Evolutionary conservation across 2,113 vertebrate genomes (phyloP).

Genomic region (Dissostichus mawsoni): DNA sequence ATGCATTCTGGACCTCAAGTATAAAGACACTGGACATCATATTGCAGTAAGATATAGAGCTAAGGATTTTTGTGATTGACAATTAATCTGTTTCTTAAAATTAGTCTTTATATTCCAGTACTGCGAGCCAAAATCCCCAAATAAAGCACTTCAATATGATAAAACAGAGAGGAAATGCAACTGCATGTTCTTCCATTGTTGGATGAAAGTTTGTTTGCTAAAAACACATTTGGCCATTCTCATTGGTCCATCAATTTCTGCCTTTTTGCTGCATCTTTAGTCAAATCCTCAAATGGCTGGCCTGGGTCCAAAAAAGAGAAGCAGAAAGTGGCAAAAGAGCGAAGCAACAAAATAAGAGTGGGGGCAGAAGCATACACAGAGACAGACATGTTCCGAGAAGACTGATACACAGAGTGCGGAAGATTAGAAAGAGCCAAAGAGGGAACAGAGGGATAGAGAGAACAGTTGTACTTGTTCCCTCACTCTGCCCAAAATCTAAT

Average conservation of each 20-base stretch:
- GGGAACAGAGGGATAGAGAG: not conserved
- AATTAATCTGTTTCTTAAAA: too few species aligned
- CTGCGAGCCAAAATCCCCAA: too few species aligned
- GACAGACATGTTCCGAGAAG: not conserved
- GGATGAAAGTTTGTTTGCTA: too few species aligned
- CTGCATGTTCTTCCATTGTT: too few species aligned
- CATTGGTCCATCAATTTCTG: too few species aligned
- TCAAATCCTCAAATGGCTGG: not conserved
- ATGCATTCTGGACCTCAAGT: not conserved
- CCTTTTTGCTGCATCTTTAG: too few species aligned
- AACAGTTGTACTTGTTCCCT: conserved; percentile 55
- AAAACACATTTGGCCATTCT: too few species aligned
- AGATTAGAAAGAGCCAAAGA: conserved; percentile 7
- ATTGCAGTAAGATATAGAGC: not conserved
- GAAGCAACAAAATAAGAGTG: conserved; percentile 5
- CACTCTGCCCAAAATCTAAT: conserved; percentile 78
- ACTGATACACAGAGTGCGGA: conserved; percentile 3
- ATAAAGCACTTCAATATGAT: too few species aligned
- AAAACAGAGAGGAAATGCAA: too few species aligned
- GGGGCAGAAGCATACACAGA: not conserved
- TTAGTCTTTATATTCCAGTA: too few species aligned
- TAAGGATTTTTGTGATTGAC: too few species aligned
- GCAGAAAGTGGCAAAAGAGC: not conserved
- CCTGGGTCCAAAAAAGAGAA: not conserved
- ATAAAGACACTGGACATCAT: not conserved